Base-by-base conservation (phyloP, 2,113 vertebrate species). In the Spermophilus dauricus region DNA sequence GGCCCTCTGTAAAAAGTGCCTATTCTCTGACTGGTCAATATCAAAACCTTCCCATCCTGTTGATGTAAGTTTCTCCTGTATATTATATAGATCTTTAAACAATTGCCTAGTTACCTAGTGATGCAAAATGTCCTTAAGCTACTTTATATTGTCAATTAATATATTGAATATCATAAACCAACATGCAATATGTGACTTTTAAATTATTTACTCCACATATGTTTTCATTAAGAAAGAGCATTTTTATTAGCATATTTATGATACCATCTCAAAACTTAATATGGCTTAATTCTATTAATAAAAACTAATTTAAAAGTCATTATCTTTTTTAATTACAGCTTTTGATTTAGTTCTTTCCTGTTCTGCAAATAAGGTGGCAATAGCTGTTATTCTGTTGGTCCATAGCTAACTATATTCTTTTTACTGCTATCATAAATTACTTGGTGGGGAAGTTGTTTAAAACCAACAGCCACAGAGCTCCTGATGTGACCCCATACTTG, bases 301-400 rank as follows among this genome's bases (percentile, higher is more conserved):
- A 99, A 98, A 98, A 92, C 92, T 98, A 97, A 98, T 98, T 98
- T 98, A 86, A 97, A 98, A 98, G 94, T 98, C 93, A 97, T 98
- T 98, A 97, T 98, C 89, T 97, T 97, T 98, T 97, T 97, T 94
- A 98, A 98, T 98, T 98, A 98, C 81, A 98, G 89, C 86, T 98
- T 97, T 93, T 97, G 94, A 8, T 98, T 97, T 97, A 98, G 77
- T 87, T 96, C 89, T 72, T 95, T 70, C 53, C 89, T 88, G 85
- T 72, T 97, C 61, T 87, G 58, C 67, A 95, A 92, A 97, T 83
- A 94, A 97, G 76, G 78, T 70, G 90, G 22, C 67, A 69, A 0
- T 26, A 95, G 63, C 75, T 96, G 65, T 96, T 2, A 16, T 94
- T 61, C 61, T 91, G 39, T 39, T 83, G 96, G 67, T 84, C n/a